Conservation (phyloP, 35 echinoderm and acorn worm species). For the Ophioderma brevispina region DNA sequence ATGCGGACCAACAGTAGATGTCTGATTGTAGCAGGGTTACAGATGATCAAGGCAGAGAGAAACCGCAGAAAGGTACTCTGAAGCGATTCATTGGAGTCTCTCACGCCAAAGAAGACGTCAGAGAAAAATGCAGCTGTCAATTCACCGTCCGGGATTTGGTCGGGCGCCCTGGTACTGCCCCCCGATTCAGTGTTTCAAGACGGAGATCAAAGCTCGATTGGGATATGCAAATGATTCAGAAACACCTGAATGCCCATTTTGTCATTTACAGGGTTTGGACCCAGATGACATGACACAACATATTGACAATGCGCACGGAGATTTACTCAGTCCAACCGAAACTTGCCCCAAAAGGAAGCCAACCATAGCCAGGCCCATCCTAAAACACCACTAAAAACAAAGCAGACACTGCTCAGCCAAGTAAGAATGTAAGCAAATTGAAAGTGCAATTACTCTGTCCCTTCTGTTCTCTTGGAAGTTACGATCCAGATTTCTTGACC, state of each 20-base stretch:
- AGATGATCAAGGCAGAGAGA: background rate
- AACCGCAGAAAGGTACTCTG: background rate
- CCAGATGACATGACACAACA: conserved; percentile 3
- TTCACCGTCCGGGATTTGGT: background rate
- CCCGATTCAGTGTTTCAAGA: background rate
- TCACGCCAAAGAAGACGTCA: background rate
- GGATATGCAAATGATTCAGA: no score
- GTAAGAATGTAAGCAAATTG: conserved; percentile 58
- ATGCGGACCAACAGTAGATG: background rate
- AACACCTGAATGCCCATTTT: conserved; percentile 30
- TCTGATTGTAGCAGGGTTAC: background rate
- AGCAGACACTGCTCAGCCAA: conserved; percentile 72
- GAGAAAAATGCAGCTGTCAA: background rate
- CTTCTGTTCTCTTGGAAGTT: conserved; percentile 76
- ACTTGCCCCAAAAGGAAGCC: no score
- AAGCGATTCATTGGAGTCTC: background rate
- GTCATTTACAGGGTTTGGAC: conserved; percentile 4
- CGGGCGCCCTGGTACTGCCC: background rate
- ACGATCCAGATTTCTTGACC: conserved; percentile 55
- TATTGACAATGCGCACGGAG: conserved; percentile 1
- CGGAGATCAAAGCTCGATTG: no score
- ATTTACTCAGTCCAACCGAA: background rate
- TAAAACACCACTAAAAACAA: conserved; percentile 15
- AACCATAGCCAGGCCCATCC: background rate
- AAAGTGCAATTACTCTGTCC: conserved; percentile 57